Base-by-base conservation (phyloP, 2,888 invertebrate species). In the Latheticus oryzae region DNA sequence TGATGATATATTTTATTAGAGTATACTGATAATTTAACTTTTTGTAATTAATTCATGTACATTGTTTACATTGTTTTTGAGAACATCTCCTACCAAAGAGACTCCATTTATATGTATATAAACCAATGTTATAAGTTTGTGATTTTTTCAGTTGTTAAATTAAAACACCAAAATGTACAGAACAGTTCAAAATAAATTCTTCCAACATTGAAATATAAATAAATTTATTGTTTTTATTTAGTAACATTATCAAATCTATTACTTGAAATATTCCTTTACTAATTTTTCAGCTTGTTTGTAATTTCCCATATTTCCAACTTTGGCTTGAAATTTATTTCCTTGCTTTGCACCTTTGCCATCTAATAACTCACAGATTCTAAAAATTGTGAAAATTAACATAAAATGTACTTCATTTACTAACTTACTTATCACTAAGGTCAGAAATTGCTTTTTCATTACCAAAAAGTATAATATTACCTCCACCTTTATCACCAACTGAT, bases 301-400 rank as follows among this genome's bases (percentile, higher is more conserved):
- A 57, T 84, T 84, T n/a, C 80, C 78, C 65, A 91, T 74, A 68
- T 88, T 88, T 2, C 82, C 83, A 0, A 89, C 88, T 80, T 92
- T 93, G 0, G 89, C 93, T 79, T 91, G 90, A 69, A 85, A 92
- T 64, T 84, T 83, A 24, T 85, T 86, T 42, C 87, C 85, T 71
- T 89, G 89, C 32, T 85, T 87, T 17, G 87, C 88, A 4, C 93
- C 93, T 79, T 92, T 92, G 2, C 88, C 90, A 67, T 87, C 86
- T 8, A 93, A 74, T 0, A 90, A 53, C 24, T 86, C 85, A 42
- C 86, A 82, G 60, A 92, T 82, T 68, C 87, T 86, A 78, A 62
- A 84, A 78, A 62, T 77, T 54, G 62, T 50, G 50, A n/a, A n/a
- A n/a, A n/a, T n/a, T n/a, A n/a, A n/a, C n/a, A 45, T 3, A 9